Conservation (phyloP, 2,888 invertebrate genomes). For the Achlya flavicornis region DNA sequence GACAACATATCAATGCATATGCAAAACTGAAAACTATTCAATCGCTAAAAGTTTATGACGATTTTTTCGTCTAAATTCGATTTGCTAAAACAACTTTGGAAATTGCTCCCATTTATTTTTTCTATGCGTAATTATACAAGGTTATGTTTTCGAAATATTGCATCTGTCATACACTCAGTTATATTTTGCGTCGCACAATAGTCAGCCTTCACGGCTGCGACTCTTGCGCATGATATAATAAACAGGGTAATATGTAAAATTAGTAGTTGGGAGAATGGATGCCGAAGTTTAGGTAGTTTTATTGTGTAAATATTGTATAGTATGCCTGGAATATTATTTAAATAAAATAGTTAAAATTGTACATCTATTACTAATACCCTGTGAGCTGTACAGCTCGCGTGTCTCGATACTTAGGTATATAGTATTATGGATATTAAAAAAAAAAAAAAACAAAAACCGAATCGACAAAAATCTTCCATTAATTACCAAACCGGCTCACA, state of each 20-base stretch:
- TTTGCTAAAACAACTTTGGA: not conserved
- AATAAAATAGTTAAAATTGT: too few species aligned
- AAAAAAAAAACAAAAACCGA: too few species aligned
- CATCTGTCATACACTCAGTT: not conserved
- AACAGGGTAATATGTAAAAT: conserved; percentile 23
- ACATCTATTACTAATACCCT: too few species aligned
- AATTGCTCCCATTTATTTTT: not conserved
- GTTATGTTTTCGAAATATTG: conserved; percentile 1
- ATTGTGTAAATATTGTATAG: not conserved
- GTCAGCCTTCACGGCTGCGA: conserved; percentile 53
- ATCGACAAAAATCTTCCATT: too few species aligned
- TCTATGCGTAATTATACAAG: not conserved
- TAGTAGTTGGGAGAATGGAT: not conserved
- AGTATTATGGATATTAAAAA: too few species aligned
- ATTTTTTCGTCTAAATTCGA: not conserved
- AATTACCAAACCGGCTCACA: too few species aligned
- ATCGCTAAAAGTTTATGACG: too few species aligned
- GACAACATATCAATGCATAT: too few species aligned
- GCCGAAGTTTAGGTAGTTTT: not conserved
- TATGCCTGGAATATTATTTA: not conserved
- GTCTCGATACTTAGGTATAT: too few species aligned
- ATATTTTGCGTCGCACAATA: conserved; percentile 41
- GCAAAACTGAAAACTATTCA: too few species aligned
- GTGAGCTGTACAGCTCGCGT: too few species aligned
- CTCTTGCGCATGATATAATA: conserved; percentile 35